phyloP scores from a whole-genome alignment of 2,888 invertebrate species.

The Anticlea derivata region DNA sequence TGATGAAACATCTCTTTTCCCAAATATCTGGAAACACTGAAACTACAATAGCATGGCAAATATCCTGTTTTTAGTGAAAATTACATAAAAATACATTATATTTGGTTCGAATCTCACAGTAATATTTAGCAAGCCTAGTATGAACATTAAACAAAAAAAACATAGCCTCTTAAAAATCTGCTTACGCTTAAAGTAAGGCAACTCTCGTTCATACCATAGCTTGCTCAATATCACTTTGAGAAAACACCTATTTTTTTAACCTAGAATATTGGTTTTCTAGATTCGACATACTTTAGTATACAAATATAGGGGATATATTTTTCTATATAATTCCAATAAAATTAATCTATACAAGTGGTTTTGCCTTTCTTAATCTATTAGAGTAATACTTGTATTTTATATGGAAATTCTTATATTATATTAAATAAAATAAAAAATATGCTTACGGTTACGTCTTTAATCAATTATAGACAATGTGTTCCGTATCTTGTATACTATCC shows the following conservation, averaged over 20 bases:
- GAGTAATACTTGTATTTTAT: slow-evolving; percentile 22
- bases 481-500: no score
- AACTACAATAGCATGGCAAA: no score
- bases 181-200: not conserved
- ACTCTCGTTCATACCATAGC: not conserved
- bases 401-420: slow-evolving; percentile 40
- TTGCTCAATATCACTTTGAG: not conserved
- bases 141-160: not conserved
- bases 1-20: no score
- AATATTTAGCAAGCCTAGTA: not conserved
- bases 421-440: slow-evolving; percentile 1
- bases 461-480: no score
- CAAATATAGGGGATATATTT: slow-evolving; percentile 36
- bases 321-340: slow-evolving; percentile 23
- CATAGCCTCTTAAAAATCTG: not conserved
- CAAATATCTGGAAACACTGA: no score
- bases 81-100: not conserved
- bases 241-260: not conserved
- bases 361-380: slow-evolving; percentile 4
- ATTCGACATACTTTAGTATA: slow-evolving; percentile 45
- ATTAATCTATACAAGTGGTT: slow-evolving; percentile 1
- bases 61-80: no score
- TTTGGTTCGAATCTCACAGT: slow-evolving; percentile 1
- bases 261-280: slow-evolving; percentile 46
- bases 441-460: slow-evolving; percentile 12